A percentile compares a stretch with the other conserved stretches of the same genome.
phyloP scores from a whole-genome alignment of 2,113 vertebrate genomes.

The Myotis yumanensis region DNA sequence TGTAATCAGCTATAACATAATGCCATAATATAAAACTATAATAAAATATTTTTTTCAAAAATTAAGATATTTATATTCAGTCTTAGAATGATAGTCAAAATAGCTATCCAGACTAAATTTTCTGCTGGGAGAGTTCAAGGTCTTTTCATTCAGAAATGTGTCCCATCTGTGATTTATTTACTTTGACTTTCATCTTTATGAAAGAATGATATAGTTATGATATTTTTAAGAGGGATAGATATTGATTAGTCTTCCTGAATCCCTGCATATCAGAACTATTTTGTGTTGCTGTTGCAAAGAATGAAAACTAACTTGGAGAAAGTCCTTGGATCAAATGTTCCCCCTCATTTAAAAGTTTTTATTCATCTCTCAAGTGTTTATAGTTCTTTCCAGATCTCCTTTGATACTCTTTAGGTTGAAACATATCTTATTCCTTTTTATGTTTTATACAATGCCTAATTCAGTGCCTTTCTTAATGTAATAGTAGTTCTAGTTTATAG shows the following conservation, averaged over 20 bases:
- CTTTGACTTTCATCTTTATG: conserved; percentile 27
- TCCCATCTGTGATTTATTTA: neutral
- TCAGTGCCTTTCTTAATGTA: neutral
- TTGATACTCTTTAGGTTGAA: neutral
- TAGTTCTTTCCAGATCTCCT: neutral
- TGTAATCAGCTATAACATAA: conserved; percentile 50
- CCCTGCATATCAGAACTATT: neutral
- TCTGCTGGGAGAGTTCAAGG: neutral
- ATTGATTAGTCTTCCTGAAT: neutral
- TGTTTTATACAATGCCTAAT: neutral
- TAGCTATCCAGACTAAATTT: neutral
- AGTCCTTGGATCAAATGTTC: neutral
- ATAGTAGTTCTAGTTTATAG: neutral
- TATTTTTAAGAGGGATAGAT: neutral
- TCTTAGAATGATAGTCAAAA: conserved; percentile 25
- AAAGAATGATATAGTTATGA: neutral
- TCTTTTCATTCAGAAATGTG: neutral
- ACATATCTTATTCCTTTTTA: neutral
- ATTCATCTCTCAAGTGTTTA: neutral
- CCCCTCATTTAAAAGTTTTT: neutral
- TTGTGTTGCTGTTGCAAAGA: neutral
- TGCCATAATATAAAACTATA: neutral
- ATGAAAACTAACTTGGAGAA: neutral
- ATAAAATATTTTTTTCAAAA: conserved; percentile 56
- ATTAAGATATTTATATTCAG: conserved; percentile 40